Evolutionary conservation across 1,140 invertebrate species (phyloP).

Genomic region (Dinoponera quadriceps): DNA sequence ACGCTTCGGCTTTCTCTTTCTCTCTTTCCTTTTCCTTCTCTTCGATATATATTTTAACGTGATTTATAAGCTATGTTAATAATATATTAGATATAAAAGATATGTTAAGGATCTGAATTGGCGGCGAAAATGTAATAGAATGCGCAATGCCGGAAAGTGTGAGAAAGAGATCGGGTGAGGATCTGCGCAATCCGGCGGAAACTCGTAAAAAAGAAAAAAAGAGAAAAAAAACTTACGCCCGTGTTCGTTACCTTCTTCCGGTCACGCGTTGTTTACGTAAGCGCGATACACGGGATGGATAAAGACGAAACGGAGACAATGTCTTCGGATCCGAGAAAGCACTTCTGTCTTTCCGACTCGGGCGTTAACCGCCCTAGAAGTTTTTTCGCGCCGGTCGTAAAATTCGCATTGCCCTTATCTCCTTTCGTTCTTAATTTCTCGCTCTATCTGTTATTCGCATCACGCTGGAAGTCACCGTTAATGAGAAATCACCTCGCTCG

Average conservation of each 20-base stretch:
- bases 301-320: neutral
- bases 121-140: neutral
- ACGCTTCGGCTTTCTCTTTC: neutral
- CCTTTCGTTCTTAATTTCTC: conserved; percentile 22
- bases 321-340: neutral
- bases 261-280: conserved; percentile 21
- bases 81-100: neutral
- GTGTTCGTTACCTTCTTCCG: conserved; percentile 14
- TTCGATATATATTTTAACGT: neutral
- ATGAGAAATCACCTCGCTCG: neutral
- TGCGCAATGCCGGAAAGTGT: neutral
- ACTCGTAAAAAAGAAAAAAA: too few relatives aligned
- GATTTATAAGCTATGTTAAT: too few relatives aligned
- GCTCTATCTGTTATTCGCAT: conserved; percentile 1
- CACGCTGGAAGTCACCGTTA: neutral
- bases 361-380: neutral
- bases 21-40: neutral
- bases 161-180: conserved; percentile 17
- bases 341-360: neutral
- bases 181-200: conserved; percentile 8
- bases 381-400: neutral
- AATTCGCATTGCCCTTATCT: conserved; percentile 12
- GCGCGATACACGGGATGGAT: neutral
- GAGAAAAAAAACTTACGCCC: conserved; percentile 16
- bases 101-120: neutral